Conservation (phyloP, 2,888 invertebrate species). For the Bellardia pandia region DNA sequence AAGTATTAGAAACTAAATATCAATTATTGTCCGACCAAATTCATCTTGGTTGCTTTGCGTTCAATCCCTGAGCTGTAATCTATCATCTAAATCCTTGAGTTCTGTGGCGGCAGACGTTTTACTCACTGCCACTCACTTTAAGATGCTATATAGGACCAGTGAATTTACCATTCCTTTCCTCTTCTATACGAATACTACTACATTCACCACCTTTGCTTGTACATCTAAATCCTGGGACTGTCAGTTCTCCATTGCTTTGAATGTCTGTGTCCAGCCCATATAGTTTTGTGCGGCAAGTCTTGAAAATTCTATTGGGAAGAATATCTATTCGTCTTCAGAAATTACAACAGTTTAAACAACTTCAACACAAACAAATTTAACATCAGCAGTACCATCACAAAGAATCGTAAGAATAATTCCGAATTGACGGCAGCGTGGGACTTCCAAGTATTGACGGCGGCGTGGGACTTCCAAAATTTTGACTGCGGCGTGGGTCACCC, state of each 20-base stretch:
- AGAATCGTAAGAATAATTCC: conserved; percentile 51
- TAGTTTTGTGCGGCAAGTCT: conserved; percentile 26
- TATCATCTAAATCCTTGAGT: not conserved
- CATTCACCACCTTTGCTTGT: conserved; percentile 2
- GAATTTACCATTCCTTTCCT: not conserved
- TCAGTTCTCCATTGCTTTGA: not conserved
- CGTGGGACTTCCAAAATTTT: conserved; percentile 59
- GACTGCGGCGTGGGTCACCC: conserved; percentile 71
- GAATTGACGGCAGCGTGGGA: conserved; percentile 72
- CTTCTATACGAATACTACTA: conserved; percentile 4
- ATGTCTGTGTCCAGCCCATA: conserved; percentile 12
- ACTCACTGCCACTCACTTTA: not conserved
- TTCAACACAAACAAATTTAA: not conserved
- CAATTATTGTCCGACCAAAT: not conserved
- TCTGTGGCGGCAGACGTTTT: not conserved
- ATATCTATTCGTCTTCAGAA: conserved; percentile 64
- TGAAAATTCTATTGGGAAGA: conserved; percentile 67
- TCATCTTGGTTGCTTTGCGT: conserved; percentile 12
- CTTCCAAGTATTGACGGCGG: conserved; percentile 57
- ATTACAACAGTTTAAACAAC: conserved; percentile 7
- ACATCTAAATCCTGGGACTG: conserved; percentile 20
- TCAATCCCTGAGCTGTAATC: conserved; percentile 4
- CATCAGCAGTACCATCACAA: conserved; percentile 4
- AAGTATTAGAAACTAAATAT: not conserved
- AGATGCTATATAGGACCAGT: conserved; percentile 33